Base-by-base conservation (phyloP, 2,888 invertebrate genomes). In the Micropterix aruncella region DNA sequence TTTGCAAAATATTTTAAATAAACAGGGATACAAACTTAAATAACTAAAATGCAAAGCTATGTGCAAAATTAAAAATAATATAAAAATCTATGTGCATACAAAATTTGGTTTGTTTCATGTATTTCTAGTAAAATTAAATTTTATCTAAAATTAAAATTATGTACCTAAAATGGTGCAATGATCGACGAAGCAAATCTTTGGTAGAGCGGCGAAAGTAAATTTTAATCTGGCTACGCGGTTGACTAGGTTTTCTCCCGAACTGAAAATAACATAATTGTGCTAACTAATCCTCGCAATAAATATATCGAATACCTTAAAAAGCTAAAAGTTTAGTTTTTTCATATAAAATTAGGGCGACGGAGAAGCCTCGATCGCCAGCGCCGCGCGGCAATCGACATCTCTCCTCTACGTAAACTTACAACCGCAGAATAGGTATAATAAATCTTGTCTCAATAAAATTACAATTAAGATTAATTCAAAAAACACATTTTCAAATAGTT, bases 361-460 rank as follows among this genome's bases (percentile, higher is more conserved):
- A 27, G 7, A 27, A 27, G 5, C 12, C 5, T 27, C 27, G 5
- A 27, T 12, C 27, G 27, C 27, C 7, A 27, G 27, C 27, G 27
- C 12, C 27, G 5, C 27, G 27, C 5, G n/a, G n/a, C n/a, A n/a
- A n/a, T 7, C 5, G 12, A 27, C 12, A 27, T 27, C 27, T 27
- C 27, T 7, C 5, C 27, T 27, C n/a, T n/a, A n/a, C n/a, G n/a
- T n/a, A 49, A 51, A 48, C 48, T 41, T 51, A 48, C 49, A 49
- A 51, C 48, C 50, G 49, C 50, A 46, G 50, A 50, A 27, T 45
- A 45, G 45, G 41, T 49, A 43, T 27, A 47, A 47, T 44, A 45
- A 49, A 49, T 49, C 46, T 51, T 51, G 47, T 48, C 46, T 47
- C 47, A 46, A 43, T 51, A 49, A 47, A 47, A 47, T 49, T 51